phyloP scores from a whole-genome alignment of 2,888 invertebrate genomes.

The Encarsia formosa region DNA sequence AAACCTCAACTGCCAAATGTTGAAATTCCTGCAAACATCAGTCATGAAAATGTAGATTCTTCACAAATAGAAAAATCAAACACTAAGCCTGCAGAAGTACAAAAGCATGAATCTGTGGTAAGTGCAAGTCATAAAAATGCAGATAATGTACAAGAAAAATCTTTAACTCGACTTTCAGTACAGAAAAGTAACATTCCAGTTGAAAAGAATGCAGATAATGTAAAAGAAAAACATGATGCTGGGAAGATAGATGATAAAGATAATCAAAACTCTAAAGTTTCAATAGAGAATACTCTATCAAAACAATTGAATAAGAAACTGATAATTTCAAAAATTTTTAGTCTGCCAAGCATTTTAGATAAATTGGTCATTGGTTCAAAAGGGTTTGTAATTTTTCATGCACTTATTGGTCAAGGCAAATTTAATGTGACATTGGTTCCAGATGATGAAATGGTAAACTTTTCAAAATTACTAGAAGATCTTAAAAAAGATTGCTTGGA shows the following conservation, averaged over 20 bases:
- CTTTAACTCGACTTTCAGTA: background rate
- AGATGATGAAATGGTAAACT: background rate
- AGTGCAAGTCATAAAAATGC: background rate
- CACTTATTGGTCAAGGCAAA: conserved; percentile 23
- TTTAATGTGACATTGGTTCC: conserved; percentile 31
- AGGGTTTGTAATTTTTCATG: conserved; percentile 27
- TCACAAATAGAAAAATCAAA: background rate
- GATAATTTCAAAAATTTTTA: background rate
- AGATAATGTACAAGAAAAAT: background rate
- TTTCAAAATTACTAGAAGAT: conserved; percentile 19
- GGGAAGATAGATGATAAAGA: background rate
- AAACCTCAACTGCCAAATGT: too few relatives aligned
- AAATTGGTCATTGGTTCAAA: conserved; percentile 2
- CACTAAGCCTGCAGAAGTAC: background rate
- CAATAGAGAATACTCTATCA: too few relatives aligned
- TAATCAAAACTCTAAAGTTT: background rate
- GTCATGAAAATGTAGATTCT: background rate
- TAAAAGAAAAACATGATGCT: background rate
- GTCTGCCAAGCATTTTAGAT: conserved; percentile 15
- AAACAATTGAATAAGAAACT: too few relatives aligned
- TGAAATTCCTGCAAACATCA: background rate
- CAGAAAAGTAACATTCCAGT: background rate
- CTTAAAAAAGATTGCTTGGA: conserved; percentile 27
- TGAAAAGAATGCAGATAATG: background rate
- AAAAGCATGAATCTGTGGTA: background rate